A percentile compares a stretch with the other conserved stretches of the same genome.
Evolutionary conservation across 2,113 vertebrate species (phyloP).

Genomic region (Ascaphus truei): DNA sequence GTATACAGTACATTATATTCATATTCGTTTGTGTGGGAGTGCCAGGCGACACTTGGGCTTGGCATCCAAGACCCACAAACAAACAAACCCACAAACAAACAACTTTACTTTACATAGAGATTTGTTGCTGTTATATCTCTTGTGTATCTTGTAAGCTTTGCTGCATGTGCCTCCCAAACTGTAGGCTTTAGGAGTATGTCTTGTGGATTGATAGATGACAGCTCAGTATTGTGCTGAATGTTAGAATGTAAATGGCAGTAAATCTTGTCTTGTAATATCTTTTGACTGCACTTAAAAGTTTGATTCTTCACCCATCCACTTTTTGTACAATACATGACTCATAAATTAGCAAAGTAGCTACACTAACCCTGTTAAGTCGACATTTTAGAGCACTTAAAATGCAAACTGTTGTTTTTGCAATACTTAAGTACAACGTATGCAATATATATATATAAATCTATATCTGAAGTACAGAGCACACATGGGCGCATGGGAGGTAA

Average conservation of each 20-base stretch:
- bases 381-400: conserved; percentile 27
- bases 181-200: background rate
- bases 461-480: background rate
- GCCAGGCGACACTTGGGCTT: no score
- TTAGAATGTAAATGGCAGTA: conserved; percentile 18
- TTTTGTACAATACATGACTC: conserved; percentile 4
- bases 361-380: conserved; percentile 20
- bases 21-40: no score
- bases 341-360: conserved; percentile 9
- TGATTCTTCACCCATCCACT: conserved; percentile 10
- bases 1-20: no score
- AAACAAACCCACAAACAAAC: no score
- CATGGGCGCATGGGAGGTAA: background rate
- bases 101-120: conserved; percentile 1
- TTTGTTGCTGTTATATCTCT: conserved; percentile 5
- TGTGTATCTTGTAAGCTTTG: conserved; percentile 8
- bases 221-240: conserved; percentile 22
- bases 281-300: conserved; percentile 35
- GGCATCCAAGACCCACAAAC: no score
- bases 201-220: conserved; percentile 31
- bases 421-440: background rate
- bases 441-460: background rate
- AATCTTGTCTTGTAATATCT: conserved; percentile 23
- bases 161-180: conserved; percentile 10
- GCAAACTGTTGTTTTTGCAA: background rate